A percentile compares a stretch with the other conserved stretches of the same genome.
Conservation (phyloP, 1,140 invertebrate genomes). For the Triops cancriformis region DNA sequence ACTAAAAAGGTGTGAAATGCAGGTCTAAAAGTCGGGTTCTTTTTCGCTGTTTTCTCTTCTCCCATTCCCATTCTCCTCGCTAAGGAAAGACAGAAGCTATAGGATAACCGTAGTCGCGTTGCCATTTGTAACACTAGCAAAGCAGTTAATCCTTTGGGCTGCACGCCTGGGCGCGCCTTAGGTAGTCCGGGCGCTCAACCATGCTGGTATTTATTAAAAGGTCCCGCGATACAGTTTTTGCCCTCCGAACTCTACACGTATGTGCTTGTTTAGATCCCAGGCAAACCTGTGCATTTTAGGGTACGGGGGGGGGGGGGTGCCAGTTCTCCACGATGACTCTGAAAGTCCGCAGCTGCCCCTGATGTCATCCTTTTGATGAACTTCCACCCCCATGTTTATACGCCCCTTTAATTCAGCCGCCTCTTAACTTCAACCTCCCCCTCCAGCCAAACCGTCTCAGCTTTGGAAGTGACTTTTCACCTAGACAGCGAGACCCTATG, state of each 20-base stretch:
- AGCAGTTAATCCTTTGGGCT: background rate
- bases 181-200: background rate
- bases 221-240: background rate
- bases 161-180: background rate
- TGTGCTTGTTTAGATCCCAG: background rate
- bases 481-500: background rate
- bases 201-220: background rate
- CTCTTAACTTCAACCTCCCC: background rate
- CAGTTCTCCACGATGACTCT: background rate
- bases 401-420: conserved; percentile 4
- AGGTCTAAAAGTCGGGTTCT: background rate
- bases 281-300: background rate
- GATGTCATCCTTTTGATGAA: conserved; percentile 14
- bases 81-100: background rate
- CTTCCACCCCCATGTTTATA: conserved; percentile 9
- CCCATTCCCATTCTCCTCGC: background rate
- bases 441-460: background rate
- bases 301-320: too few species aligned
- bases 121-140: background rate
- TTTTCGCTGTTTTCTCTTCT: background rate
- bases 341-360: background rate
- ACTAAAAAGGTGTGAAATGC: background rate
- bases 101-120: background rate
- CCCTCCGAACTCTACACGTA: background rate
- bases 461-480: conserved; percentile 1